Base-by-base conservation (phyloP, 2,797 vertebrate genomes). In the Salarias fasciatus region DNA sequence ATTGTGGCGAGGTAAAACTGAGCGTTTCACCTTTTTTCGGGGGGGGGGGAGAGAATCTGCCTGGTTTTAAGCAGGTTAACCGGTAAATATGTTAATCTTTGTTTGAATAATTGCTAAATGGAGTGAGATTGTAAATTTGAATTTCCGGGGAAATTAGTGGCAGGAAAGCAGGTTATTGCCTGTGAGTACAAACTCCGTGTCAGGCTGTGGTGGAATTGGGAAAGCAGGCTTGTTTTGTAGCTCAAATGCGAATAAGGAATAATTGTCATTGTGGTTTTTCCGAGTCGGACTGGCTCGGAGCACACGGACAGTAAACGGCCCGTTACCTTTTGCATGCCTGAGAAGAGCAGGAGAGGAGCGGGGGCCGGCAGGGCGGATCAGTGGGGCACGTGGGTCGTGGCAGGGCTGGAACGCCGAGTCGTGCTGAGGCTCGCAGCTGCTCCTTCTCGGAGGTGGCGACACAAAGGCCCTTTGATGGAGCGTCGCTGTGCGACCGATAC, bases 381-480 rank as follows among this genome's bases (percentile, higher is more conserved):
- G 67, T 11, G 38, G 63, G 52, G 69, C 62, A 60, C 64, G 69
- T 57, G 55, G 62, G n/a, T n/a, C n/a, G n/a, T n/a, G n/a, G n/a
- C n/a, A n/a, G n/a, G n/a, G n/a, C n/a, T n/a, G n/a, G n/a, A n/a
- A n/a, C n/a, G n/a, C n/a, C n/a, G n/a, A n/a, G n/a, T n/a, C n/a
- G n/a, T n/a, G n/a, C n/a, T n/a, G n/a, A n/a, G n/a, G n/a, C n/a
- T n/a, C 68, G 65, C 88, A 88, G 85, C 89, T 88, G 89, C 83
- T 85, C 67, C 49, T 66, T 79, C 73, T 72, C 65, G 76, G 69
- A 79, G 70, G 69, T 59, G 29, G 49, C 24, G 83, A 70, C 78
- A 89, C 83, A 90, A 86, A 80, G 74, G 69, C 55, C 71, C 81
- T 86, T 88, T 88, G 79, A 90, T 83, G 63, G 58, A 63, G 53